Evolutionary conservation across 2,797 vertebrate genomes (phyloP).

Genomic region (Melanotaenia pygmaea): DNA sequence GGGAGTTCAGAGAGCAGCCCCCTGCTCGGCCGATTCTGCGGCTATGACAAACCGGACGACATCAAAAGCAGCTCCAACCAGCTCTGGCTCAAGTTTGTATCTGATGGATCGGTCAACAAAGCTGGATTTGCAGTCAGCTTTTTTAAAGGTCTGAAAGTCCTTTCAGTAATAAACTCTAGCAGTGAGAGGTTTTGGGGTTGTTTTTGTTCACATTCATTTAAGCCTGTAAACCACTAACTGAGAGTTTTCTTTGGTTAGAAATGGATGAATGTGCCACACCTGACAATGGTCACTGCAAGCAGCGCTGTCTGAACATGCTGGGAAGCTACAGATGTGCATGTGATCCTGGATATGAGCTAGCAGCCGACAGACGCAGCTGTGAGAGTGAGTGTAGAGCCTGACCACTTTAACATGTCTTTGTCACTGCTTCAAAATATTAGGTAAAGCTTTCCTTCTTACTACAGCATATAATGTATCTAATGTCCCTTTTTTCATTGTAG

Average conservation of each 20-base stretch:
- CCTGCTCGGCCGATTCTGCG: constrained; percentile 92
- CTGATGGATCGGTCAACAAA: constrained; percentile 95
- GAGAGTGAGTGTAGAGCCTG: constrained; percentile 85
- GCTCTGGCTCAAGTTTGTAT: constrained; percentile 96
- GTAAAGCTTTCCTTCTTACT: background rate
- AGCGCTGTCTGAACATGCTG: constrained; percentile 94
- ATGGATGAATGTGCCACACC: constrained; percentile 93
- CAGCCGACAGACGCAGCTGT: constrained; percentile 90
- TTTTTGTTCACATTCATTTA: background rate
- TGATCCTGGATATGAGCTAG: constrained; percentile 94
- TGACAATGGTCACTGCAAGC: constrained; percentile 92
- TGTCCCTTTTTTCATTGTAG: background rate
- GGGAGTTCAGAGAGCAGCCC: constrained; percentile 86
- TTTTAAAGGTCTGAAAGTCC: constrained; percentile 88
- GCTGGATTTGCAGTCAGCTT: constrained; percentile 93
- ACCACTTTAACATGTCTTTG: background rate
- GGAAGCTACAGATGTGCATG: constrained; percentile 97
- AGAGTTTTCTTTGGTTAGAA: constrained; percentile 78
- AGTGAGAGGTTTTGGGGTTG: background rate
- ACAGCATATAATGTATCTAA: background rate
- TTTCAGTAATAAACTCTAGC: background rate
- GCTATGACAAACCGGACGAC: constrained; percentile 92
- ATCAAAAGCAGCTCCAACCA: constrained; percentile 93
- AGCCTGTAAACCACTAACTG: background rate
- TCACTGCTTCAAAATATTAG: background rate